Evolutionary conservation across 2,888 invertebrate genomes (phyloP).

Genomic region (Chymomyza fuscimana): DNA sequence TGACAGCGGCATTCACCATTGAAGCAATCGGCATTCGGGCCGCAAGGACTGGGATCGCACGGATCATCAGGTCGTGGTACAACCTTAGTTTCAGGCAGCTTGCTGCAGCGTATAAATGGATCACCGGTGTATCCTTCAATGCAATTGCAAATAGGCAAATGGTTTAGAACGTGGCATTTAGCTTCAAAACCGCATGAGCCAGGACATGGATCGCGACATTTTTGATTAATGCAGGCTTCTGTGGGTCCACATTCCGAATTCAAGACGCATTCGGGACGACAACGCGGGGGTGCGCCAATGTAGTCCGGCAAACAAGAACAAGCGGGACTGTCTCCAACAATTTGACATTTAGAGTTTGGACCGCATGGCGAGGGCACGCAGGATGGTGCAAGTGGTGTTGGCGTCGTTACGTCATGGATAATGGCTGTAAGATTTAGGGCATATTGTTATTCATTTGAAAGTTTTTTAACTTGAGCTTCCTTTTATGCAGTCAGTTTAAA

Average conservation of each 20-base stretch:
- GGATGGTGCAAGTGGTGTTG: conserved; percentile 83
- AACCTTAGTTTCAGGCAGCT: conserved; percentile 80
- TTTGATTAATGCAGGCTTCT: conserved; percentile 88
- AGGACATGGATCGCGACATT: conserved; percentile 90
- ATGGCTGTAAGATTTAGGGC: conserved; percentile 39
- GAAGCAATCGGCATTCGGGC: conserved; percentile 90
- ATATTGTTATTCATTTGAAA: conserved; percentile 2
- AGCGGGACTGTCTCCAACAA: conserved; percentile 86
- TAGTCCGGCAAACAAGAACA: conserved; percentile 90
- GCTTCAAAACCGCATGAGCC: conserved; percentile 89
- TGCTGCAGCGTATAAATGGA: conserved; percentile 86
- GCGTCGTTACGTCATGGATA: conserved; percentile 60
- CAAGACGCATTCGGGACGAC: conserved; percentile 89
- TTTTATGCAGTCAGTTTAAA: too few relatives aligned
- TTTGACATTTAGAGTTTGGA: conserved; percentile 89
- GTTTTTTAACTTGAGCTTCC: not conserved
- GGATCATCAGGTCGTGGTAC: conserved; percentile 83
- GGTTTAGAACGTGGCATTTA: conserved; percentile 87
- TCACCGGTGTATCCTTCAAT: conserved; percentile 81
- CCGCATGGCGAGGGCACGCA: conserved; percentile 92
- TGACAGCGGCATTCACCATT: conserved; percentile 91
- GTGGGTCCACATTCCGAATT: conserved; percentile 90
- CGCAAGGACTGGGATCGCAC: conserved; percentile 92
- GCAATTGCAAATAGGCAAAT: conserved; percentile 86
- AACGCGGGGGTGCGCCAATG: conserved; percentile 88